These are phyloP conservation scores for Steinernema khuongi DNA, from an alignment of 1,140 invertebrate species.

Conservation along the genomic window DNA sequence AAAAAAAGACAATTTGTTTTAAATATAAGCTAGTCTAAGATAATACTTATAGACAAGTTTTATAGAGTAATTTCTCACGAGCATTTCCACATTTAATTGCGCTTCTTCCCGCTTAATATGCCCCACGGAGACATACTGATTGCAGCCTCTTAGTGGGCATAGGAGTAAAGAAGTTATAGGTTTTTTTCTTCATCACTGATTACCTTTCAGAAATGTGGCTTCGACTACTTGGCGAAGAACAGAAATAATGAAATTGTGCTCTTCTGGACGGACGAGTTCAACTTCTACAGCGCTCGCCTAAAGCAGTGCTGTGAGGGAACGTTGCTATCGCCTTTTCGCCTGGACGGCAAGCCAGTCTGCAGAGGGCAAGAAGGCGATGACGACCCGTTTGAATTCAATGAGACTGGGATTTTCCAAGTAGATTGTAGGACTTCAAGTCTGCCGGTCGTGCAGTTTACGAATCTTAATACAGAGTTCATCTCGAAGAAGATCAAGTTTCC, in stretches of 20 bases:
- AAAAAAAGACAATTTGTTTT: too few species aligned
- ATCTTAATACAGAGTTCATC: neutral
- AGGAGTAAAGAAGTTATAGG: too few species aligned
- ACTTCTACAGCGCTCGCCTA: neutral
- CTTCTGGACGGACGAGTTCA: neutral
- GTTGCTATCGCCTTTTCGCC: neutral
- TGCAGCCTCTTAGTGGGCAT: too few species aligned
- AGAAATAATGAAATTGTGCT: neutral
- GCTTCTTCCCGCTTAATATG: too few species aligned
- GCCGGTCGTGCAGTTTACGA: neutral
- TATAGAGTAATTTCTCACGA: too few species aligned
- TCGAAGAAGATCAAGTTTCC: neutral
- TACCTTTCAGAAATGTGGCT: neutral
- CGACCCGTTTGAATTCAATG: neutral
- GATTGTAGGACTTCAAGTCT: neutral
- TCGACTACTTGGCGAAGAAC: neutral
- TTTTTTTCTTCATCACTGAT: neutral
- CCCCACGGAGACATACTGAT: too few species aligned
- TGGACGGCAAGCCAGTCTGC: neutral
- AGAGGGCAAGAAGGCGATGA: neutral
- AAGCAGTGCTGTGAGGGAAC: neutral
- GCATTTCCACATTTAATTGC: too few species aligned
- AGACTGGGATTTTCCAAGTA: neutral
- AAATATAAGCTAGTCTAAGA: too few species aligned
- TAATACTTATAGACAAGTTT: too few species aligned